Base-by-base conservation (phyloP, 2,888 invertebrate species). In the Synanthedon andrenaeformis region DNA sequence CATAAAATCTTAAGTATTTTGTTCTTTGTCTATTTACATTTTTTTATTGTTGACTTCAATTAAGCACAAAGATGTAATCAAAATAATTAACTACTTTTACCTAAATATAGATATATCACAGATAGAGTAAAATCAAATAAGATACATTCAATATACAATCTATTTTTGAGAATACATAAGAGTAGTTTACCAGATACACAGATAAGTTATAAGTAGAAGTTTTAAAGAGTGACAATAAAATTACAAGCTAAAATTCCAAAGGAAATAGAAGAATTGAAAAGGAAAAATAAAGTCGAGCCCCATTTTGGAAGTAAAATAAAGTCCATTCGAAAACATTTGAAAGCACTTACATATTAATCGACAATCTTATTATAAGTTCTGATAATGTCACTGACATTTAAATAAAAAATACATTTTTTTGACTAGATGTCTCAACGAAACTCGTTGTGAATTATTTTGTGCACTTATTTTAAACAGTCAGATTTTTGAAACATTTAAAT, bases 331-430 rank as follows among this genome's bases (percentile, higher is more conserved):
- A 54, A 84, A 82, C 79, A 80, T 72, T 77, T 82, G 79, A 82
- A 83, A 83, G 82, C 77, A 67, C 82, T 84, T 83, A 85, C 68
- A 79, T 67, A 79, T 74, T 81, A 73, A 76, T 72, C 71, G 70
- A 74, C 78, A 80, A 79, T 77, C 85, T 85, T 84, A 85, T 80
- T 79, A 78, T 76, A 75, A 82, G 85, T 78, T 82, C 85, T 66
- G 86, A 76, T 82, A 73, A 79, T 80, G 67, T 70, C 84, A 86
- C 86, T 81, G 79, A 83, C 85, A 86, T 86, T 86, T 86, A 64
- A 41, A 35, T 54, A 49, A 69, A 56, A 70, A 67, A 72, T 66
- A 62, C 59, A 62, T 5, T 64, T 66, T 66, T 66, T 76, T 82
- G 84, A 83, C 82, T 80, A 77, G 78, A 80, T 63, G 68, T 71